Percentiles rank a stretch among this genome's conserved stretches.
Conservation (phyloP, 2,113 vertebrate genomes). For the Pelodiscus sinensis region DNA sequence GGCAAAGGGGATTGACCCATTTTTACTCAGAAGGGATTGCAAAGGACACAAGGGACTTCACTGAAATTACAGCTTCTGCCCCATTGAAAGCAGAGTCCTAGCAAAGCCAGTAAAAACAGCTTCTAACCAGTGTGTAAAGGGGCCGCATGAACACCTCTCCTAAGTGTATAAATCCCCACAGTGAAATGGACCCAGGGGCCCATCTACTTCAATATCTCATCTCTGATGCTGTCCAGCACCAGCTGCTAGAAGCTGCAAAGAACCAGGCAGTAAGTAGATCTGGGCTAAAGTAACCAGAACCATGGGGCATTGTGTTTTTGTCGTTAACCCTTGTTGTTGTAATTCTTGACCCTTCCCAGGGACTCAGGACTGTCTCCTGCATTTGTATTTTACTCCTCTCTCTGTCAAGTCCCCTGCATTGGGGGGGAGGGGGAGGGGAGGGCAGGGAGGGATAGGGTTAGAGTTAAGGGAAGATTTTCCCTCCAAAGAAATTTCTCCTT, state of each 20-base stretch:
- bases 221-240: not conserved
- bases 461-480: not conserved
- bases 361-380: not conserved
- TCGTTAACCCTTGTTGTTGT: not conserved
- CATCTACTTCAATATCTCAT: not conserved
- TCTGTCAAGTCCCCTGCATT: not conserved
- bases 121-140: not conserved
- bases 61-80: not conserved
- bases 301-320: not conserved
- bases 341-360: not conserved
- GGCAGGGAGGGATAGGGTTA: too few relatives aligned
- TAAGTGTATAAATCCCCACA: not conserved
- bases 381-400: not conserved
- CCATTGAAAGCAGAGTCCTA: not conserved
- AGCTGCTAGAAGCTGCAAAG: not conserved
- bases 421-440: too few relatives aligned
- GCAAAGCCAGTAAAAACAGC: not conserved
- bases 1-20: not conserved
- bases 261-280: not conserved
- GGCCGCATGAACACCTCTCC: too few relatives aligned
- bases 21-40: not conserved
- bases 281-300: not conserved
- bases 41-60: not conserved
- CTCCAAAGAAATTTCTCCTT: not conserved
- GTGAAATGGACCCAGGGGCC: not conserved